These are phyloP conservation scores for Pampus argenteus DNA, from an alignment of 2,797 vertebrate genomes.

Conservation along the genomic window DNA sequence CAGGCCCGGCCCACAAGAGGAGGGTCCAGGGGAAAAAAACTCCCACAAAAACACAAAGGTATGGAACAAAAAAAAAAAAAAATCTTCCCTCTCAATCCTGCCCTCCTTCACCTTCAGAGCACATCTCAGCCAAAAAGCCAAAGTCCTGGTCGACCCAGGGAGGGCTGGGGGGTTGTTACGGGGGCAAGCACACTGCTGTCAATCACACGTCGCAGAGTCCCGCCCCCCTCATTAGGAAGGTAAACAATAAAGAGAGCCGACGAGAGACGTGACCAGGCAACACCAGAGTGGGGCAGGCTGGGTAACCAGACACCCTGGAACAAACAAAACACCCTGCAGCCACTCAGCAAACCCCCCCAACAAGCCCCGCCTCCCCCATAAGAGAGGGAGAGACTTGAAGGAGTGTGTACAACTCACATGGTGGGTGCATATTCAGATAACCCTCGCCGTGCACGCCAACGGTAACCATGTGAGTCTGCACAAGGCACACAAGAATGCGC, in stretches of 20 bases:
- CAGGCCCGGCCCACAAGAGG: conserved; percentile 55
- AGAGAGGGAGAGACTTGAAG: conserved; percentile 60
- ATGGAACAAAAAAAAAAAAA: conserved; percentile 48
- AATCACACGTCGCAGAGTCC: conserved; percentile 89
- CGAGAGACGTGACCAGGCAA: conserved; percentile 93
- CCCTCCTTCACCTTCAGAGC: conserved; percentile 55
- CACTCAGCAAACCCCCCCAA: conserved; percentile 39
- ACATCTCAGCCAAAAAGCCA: conserved; percentile 86
- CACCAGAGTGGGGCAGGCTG: conserved; percentile 85
- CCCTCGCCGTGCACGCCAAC: conserved; percentile 90
- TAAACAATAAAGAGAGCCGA: conserved; percentile 97
- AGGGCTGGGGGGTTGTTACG: conserved; percentile 71
- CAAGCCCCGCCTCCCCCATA: conserved; percentile 54
- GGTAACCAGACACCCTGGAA: conserved; percentile 88
- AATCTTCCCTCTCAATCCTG: conserved; percentile 43
- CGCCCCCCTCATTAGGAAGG: conserved; percentile 99
- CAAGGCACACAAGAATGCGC: conserved; percentile 97
- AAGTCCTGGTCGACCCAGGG: conserved; percentile 80
- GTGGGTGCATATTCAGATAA: conserved; percentile 97
- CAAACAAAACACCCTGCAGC: conserved; percentile 77
- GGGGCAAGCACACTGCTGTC: conserved; percentile 88
- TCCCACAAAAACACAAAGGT: conserved; percentile 49
- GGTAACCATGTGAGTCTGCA: conserved; percentile 99
- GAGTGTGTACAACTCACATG: conserved; percentile 89
- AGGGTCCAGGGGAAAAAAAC: conserved; percentile 34